Conservation (phyloP, 2,888 invertebrate species). For the Agrilus mali region DNA sequence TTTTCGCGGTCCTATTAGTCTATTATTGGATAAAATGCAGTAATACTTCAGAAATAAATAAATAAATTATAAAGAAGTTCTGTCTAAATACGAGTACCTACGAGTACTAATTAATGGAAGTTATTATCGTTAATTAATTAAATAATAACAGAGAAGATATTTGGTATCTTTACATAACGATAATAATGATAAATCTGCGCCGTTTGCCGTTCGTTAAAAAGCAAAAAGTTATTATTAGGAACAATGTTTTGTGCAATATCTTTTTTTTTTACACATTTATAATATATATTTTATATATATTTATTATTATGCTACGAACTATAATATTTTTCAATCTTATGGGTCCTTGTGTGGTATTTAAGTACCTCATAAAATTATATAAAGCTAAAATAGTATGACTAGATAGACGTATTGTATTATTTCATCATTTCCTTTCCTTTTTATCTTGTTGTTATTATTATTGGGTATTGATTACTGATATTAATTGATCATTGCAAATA, state of each 20-base stretch:
- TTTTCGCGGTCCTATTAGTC: no score
- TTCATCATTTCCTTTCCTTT: conserved; percentile 1
- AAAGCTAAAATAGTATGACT: conserved; percentile 13
- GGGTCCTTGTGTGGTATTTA: not conserved
- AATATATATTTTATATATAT: conserved; percentile 10
- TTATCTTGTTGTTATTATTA: not conserved
- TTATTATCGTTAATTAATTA: no score
- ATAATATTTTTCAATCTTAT: not conserved
- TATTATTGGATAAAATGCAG: no score
- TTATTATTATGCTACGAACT: conserved; percentile 5
- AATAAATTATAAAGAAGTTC: no score
- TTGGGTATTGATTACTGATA: conserved; percentile 5
- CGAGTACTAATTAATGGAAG: no score
- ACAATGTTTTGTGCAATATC: conserved; percentile 13
- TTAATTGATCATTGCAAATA: conserved; percentile 30
- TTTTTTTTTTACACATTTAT: conserved; percentile 7
- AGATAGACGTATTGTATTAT: conserved; percentile 8
- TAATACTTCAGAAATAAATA: no score
- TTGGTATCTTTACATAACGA: no score
- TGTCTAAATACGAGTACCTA: no score
- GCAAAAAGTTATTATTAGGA: conserved; percentile 5
- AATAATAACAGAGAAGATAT: no score
- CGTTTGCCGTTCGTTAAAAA: no score
- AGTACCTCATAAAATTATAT: conserved; percentile 6
- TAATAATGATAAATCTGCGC: no score